Evolutionary conservation across 2,888 invertebrate species (phyloP), one percentile per base, ranked within the genome.

Genomic region (Hirtodrosophila histrioides): DNA sequence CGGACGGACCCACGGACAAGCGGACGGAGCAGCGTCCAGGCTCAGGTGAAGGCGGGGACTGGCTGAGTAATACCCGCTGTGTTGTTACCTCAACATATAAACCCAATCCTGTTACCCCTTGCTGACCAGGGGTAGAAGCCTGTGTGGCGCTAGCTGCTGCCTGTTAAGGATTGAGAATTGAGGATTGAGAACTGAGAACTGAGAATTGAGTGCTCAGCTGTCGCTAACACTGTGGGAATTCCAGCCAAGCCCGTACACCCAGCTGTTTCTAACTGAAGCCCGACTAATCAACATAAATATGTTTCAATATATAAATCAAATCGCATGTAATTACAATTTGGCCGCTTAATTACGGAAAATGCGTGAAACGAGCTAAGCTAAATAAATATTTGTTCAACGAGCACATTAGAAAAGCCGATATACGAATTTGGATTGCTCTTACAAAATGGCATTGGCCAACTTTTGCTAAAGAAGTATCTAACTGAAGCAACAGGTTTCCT

Each of bases 241-340:
- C 60, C 53, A 6, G 5, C 17, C 45, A n/a, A 45, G 46, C 11
- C 37, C 4, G n/a, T 37, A 43, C 29, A 6, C 24, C 56, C 39
- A 33, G 49, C 9, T 36, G 27, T 12, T 23, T 24, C 35, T 4
- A 7, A 27, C 12, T 17, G 17, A 17, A 7, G n/a, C 8, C 4
- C 10, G 17, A 43, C 29, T 40, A 33, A 36, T 36, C 11, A 17
- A 17, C 41, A 61, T 63, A 74, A 63, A 75, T 71, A 61, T 29
- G 11, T 27, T 24, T 40, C 55, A 49, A 49, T 67, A 49, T 67
- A 75, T 75, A 75, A 75, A 75, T 75, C 75, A 69, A 71, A 71
- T 67, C 64, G 62, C 49, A 45, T 64, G 80, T 75, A 76, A 83
- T 80, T 83, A 77, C 83, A 75, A 79, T 80, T 80, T 76, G 71